Evolutionary conservation across 2,888 invertebrate genomes (phyloP), one percentile per base, ranked within the genome.

Genomic region (Melitaea athalia): DNA sequence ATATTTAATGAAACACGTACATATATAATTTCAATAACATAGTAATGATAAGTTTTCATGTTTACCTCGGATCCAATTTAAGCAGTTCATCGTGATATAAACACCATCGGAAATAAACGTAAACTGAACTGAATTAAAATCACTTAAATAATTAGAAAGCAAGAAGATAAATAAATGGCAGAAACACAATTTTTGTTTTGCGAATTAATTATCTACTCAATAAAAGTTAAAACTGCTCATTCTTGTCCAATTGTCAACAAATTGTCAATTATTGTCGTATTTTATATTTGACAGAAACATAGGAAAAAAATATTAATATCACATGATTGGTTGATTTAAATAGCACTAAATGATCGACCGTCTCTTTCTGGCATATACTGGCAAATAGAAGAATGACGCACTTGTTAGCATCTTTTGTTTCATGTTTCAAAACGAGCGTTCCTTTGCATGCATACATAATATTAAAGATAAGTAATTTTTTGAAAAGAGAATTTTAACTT

Each of bases 31-130:
- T 15, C 57, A 42, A 15, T 55, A 55, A 42, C n/a, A 38, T 57
- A 60, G 17, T 52, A 8, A 59, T 31, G 33, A 52, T 53, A 15
- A 15, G 45, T 14, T 14, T 50, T n/a, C 42, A 64, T 82, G 84
- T 86, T 86, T 85, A 91, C 88, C 91, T 88, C 87, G 84, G 71
- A 92, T 86, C 87, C 91, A 92, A 76, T 87, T 82, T 81, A 91
- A 75, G 79, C 90, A 92, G 74, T 89, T 91, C 92, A 92, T 92
- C 78, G 79, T 87, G 78, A 75, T 76, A 75, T 71, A 76, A 74
- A 78, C 78, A 78, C 76, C 85, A 87, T 85, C 76, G 78, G 78
- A 75, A 75, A 67, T 72, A 72, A 38, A 33, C 43, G 57, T 50
- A 53, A 55, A 60, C 10, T 24, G 42, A 47, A 45, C 15, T 17